Percentiles rank a stretch among this genome's conserved stretches.
These are phyloP conservation scores for Channa argus DNA, from an alignment of 2,113 vertebrate genomes.

Conservation along the genomic window DNA sequence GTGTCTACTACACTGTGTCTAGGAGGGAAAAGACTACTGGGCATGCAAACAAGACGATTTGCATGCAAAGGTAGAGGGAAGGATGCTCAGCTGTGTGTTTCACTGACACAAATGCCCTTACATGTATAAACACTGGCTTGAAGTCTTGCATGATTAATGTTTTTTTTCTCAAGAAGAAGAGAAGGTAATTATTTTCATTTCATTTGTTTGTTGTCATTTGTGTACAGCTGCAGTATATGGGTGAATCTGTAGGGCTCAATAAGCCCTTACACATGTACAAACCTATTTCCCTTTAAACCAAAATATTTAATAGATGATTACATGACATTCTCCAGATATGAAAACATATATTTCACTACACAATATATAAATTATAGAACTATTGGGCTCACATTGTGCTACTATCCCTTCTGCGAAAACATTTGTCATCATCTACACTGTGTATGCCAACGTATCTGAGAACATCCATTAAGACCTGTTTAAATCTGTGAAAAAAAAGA, in stretches of 20 bases:
- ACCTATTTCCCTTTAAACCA: not conserved
- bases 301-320: too few species aligned
- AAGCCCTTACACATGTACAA: not conserved
- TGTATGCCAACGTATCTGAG: too few species aligned
- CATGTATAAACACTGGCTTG: not conserved
- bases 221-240: not conserved
- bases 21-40: conserved; percentile 38
- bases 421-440: not conserved
- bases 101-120: too few species aligned
- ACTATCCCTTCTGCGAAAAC: not conserved
- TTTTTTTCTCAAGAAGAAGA: not conserved
- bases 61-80: conserved; percentile 62
- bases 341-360: not conserved
- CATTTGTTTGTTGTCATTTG: too few species aligned
- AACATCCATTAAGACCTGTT: not conserved
- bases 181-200: not conserved
- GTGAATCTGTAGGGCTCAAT: not conserved
- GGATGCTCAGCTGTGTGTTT: conserved; percentile 6
- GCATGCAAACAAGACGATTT: conserved; percentile 76
- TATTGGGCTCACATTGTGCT: not conserved
- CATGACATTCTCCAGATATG: not conserved
- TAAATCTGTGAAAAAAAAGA: not conserved
- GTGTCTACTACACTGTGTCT: conserved; percentile 71
- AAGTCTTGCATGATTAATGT: conserved; percentile 19
- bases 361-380: not conserved